phyloP scores from a whole-genome alignment of 2,888 invertebrate species.

The Enchytraeus crypticus region DNA sequence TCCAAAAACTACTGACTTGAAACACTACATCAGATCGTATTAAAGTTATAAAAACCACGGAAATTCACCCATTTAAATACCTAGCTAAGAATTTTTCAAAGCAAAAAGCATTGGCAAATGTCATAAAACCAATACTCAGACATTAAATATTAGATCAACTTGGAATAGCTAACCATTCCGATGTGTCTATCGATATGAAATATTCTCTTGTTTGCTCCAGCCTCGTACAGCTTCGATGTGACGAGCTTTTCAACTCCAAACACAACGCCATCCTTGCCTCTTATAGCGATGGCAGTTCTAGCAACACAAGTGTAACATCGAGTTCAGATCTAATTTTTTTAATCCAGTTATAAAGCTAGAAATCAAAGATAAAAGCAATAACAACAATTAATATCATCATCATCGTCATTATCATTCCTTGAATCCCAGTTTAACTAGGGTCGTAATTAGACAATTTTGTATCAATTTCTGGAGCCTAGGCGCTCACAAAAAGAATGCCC shows the following conservation, averaged over 20 bases:
- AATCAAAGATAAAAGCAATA: constrained; percentile 5
- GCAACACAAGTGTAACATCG: background rate
- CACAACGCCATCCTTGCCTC: constrained; percentile 92
- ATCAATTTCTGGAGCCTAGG: no score
- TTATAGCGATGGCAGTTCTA: constrained; percentile 81
- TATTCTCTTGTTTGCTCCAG: constrained; percentile 74
- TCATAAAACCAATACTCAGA: background rate
- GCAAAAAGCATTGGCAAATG: no score
- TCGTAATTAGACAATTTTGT: no score
- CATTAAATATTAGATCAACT: background rate
- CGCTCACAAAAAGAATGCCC: no score
- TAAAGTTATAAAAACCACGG: no score
- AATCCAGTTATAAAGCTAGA: background rate
- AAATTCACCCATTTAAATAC: background rate
- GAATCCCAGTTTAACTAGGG: no score
- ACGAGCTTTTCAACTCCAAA: constrained; percentile 95
- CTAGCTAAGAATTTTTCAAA: no score
- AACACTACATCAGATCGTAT: no score
- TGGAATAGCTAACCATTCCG: constrained; percentile 65
- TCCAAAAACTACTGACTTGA: no score
- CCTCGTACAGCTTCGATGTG: constrained; percentile 83
- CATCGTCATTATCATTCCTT: no score
- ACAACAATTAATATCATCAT: no score
- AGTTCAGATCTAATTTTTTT: background rate
- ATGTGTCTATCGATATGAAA: constrained; percentile 87